Conservation (phyloP, 2,113 vertebrate genomes). For the Candoia aspera region DNA sequence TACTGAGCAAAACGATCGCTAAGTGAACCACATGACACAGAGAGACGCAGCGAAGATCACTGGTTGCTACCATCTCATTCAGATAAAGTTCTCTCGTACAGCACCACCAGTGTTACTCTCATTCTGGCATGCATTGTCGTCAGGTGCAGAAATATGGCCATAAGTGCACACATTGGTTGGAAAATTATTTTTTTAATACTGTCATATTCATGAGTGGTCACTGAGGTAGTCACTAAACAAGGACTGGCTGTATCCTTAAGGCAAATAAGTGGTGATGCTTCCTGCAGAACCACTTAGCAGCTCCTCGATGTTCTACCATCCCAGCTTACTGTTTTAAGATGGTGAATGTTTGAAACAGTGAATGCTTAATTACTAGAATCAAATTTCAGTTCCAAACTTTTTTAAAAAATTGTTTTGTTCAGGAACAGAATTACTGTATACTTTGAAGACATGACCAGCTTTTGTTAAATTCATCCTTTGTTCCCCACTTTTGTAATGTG, state of each 20-base stretch:
- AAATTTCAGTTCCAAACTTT: neutral
- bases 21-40: neutral
- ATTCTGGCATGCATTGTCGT: neutral
- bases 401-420: neutral
- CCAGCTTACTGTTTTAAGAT: neutral
- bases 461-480: neutral
- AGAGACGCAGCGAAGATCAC: neutral
- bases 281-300: neutral
- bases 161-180: neutral
- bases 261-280: neutral
- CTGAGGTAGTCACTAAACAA: neutral
- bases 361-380: neutral
- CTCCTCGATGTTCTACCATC: neutral
- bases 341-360: neutral
- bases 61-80: neutral
- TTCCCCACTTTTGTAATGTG: neutral
- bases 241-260: neutral
- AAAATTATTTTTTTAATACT: neutral
- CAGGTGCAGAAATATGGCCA: neutral
- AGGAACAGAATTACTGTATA: neutral
- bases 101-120: neutral
- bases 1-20: neutral
- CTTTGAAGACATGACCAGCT: neutral
- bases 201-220: neutral
- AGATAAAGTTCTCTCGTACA: neutral